Percentiles rank a stretch among this genome's conserved stretches.
phyloP scores from a whole-genome alignment of 2,113 vertebrate species.

The Mus musculus region GRCm39 chr9:71360501-71361000 shows the following conservation, averaged over 20 bases:
- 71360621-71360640: constrained; percentile 76
- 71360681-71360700: constrained; percentile 75
- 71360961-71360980: background rate
- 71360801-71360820: background rate
- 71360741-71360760: background rate
- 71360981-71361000: background rate
- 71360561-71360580: constrained; percentile 61
- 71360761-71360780: constrained; percentile 62
- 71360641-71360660: background rate
- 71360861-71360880: background rate
- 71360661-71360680: constrained; percentile 19
- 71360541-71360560: constrained; percentile 70
- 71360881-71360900: background rate
- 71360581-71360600: constrained; percentile 47
- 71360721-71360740: background rate
- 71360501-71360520: background rate
- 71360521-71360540: background rate
- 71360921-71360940: background rate
- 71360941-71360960: background rate
- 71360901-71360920: background rate
- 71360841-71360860: constrained; percentile 57
- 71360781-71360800: constrained; percentile 54
- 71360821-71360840: constrained; percentile 78
- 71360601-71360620: constrained; percentile 60
- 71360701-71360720: background rate